These are phyloP conservation scores for Nannoperca obscura DNA, from an alignment of 2,797 vertebrate species.

Conservation along the genomic window DNA sequence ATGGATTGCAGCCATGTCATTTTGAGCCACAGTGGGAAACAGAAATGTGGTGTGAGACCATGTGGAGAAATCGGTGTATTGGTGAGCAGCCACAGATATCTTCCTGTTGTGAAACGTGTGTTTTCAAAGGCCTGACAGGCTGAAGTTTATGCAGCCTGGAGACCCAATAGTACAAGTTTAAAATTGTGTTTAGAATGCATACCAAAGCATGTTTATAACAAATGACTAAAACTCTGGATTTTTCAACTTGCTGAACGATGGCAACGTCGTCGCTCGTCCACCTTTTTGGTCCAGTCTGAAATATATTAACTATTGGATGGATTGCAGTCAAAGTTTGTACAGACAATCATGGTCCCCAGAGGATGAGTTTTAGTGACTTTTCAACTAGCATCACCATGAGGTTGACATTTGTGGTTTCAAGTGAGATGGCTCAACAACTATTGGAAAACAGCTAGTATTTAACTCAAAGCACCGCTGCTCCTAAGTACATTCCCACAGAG, in stretches of 20 bases:
- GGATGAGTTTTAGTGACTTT: too few species aligned
- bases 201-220: background rate
- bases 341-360: too few species aligned
- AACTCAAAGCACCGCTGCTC: too few species aligned
- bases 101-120: background rate
- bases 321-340: too few species aligned
- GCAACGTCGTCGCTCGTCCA: background rate
- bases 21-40: constrained; percentile 5
- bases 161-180: background rate
- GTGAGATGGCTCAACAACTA: background rate
- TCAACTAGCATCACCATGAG: background rate
- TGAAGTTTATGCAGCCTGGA: background rate
- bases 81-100: background rate
- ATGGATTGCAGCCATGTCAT: constrained; percentile 1
- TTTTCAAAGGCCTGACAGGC: background rate
- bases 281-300: background rate
- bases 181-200: background rate
- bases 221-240: background rate
- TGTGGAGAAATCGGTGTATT: background rate
- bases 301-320: background rate
- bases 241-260: background rate
- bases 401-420: background rate
- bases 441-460: background rate
- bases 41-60: background rate
- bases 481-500: background rate